Evolutionary conservation across 64 coral and sea anemone genomes (phyloP).

Genomic region (Pocillopora verrucosa): DNA sequence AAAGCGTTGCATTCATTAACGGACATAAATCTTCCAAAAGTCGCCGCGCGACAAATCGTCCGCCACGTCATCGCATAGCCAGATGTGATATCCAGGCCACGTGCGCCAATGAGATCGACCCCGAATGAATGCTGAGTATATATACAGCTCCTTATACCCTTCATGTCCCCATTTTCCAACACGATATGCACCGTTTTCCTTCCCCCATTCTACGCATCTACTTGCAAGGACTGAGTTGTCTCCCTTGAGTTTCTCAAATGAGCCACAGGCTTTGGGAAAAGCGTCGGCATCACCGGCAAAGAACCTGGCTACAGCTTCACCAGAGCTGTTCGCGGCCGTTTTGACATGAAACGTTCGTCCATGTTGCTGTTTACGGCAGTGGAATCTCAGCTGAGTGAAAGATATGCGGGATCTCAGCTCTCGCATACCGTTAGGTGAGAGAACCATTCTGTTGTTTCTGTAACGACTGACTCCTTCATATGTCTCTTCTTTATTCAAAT

Average conservation of each 20-base stretch:
- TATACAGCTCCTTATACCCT: not conserved
- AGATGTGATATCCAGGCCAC: not conserved
- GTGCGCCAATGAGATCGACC: not conserved
- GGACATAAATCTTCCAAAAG: not conserved
- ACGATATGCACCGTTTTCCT: not conserved
- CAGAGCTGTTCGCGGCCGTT: slow-evolving; percentile 28
- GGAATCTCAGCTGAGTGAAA: slow-evolving; percentile 4
- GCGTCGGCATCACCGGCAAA: not conserved
- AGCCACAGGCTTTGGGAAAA: not conserved
- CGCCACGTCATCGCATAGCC: not conserved
- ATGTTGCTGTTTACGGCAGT: not conserved
- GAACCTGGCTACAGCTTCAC: not conserved
- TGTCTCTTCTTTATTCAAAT: not conserved
- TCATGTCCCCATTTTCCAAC: slow-evolving; percentile 4
- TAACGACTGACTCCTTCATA: not conserved
- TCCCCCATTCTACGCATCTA: not conserved
- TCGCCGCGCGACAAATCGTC: not conserved
- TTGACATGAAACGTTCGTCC: slow-evolving; percentile 23
- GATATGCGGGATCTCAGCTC: not conserved
- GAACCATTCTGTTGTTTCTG: not conserved
- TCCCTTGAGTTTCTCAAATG: not conserved
- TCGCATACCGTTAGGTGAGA: not conserved
- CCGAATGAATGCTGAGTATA: not conserved
- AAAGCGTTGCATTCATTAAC: too few relatives aligned
- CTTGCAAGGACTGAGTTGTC: slow-evolving; percentile 13